Base-by-base conservation (phyloP, 2,888 invertebrate genomes). In the Drosophila vallismaia region DNA sequence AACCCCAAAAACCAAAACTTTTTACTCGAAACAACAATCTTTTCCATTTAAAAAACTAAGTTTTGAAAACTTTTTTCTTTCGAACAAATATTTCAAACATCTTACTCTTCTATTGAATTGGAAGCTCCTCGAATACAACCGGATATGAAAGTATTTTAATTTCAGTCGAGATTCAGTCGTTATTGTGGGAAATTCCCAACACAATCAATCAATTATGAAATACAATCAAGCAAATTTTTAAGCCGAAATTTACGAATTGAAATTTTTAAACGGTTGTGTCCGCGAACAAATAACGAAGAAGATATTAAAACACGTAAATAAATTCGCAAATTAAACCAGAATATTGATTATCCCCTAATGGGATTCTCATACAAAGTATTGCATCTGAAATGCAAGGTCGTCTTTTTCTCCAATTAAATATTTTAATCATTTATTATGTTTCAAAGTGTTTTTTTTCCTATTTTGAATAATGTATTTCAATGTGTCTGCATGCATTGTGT, bases 181-280 rank as follows among this genome's bases (percentile, higher is more conserved):
- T 60, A n/a, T 42, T 51, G 29, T 42, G 75, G 69, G 68, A 54
- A 73, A 70, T 74, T n/a, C 58, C 73, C 74, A 46, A 51, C 44
- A 73, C 80, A 87, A 86, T 77, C 84, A 88, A 85, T 88, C 88
- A 85, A 83, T 70, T 80, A 71, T 55, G 64, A 73, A 74, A 79
- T 53, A 86, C 86, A 88, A 88, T 88, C 86, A 88, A 86, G 66
- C 40, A 85, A 73, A 75, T 76, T 80, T 76, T 83, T 70, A 76
- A 80, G 50, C 64, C 60, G 42, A 52, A 50, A 62, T 31, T 51
- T 10, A 58, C 46, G 40, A 50, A 59, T 38, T 49, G 44, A 53
- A 67, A 56, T 62, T 53, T 79, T 71, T 45, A 72, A 74, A 71
- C 77, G 86, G 83, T 86, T 82, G 85, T 82, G 82, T 81, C 71